phyloP scores from a whole-genome alignment of 1,140 invertebrate genomes.

The Tetraneura akinire region DNA sequence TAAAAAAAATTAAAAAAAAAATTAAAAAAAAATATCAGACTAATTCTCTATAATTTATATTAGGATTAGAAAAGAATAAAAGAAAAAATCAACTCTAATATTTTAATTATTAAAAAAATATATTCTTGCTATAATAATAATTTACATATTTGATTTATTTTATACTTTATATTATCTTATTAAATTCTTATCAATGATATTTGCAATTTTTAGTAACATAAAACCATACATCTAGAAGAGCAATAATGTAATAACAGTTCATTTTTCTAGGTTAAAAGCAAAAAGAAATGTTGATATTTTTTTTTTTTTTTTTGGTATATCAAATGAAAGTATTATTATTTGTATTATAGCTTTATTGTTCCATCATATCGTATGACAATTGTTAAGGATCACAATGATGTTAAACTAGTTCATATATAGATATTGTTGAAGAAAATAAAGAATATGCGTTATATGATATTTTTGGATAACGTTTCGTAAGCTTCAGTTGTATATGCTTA shows the following conservation, averaged over 20 bases:
- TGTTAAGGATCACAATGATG: not conserved
- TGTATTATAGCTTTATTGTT: not conserved
- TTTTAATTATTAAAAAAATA: no score
- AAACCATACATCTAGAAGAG: not conserved
- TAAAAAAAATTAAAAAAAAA: not conserved
- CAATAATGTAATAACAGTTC: not conserved
- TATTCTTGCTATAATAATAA: no score
- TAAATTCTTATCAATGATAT: not conserved
- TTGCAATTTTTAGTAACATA: not conserved
- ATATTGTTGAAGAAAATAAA: no score
- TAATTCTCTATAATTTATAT: not conserved
- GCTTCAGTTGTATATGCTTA: not conserved
- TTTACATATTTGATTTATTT: no score
- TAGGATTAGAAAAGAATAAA: no score
- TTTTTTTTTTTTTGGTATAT: not conserved
- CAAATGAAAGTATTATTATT: not conserved
- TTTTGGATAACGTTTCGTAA: not conserved
- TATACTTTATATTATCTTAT: no score
- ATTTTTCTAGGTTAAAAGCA: not conserved
- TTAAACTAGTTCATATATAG: not conserved
- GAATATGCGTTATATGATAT: not conserved
- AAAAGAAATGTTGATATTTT: not conserved
- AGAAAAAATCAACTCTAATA: no score
- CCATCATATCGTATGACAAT: not conserved
- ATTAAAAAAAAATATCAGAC: not conserved